These are phyloP conservation scores for Anguilla marmorata DNA, from an alignment of 2,797 vertebrate genomes.

Conservation along the genomic window DNA sequence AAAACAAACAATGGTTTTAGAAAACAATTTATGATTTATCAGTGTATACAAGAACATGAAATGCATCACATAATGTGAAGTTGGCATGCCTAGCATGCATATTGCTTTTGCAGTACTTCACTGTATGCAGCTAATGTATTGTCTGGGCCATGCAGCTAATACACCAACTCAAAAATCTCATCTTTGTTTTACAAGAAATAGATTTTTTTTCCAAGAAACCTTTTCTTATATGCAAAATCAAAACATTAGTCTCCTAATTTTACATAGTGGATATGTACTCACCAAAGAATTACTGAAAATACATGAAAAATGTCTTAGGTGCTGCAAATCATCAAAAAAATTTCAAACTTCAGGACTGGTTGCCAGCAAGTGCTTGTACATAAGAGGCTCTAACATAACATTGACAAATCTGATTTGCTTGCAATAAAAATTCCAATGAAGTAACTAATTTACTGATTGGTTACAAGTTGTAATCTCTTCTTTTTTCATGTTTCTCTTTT, in stretches of 20 bases:
- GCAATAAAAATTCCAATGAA: not conserved
- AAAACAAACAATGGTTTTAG: not conserved
- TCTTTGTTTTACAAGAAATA: slow-evolving; percentile 26
- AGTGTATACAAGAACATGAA: no score
- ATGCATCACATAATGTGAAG: no score
- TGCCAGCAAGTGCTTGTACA: not conserved
- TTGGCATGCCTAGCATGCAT: no score
- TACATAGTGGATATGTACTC: no score
- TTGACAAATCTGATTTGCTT: not conserved
- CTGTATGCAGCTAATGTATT: no score
- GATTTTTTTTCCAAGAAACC: not conserved
- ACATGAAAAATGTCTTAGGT: not conserved
- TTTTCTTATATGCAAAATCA: not conserved
- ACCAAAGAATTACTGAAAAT: no score
- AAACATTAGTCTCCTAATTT: no score
- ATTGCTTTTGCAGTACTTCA: no score
- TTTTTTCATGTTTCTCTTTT: slow-evolving; percentile 22
- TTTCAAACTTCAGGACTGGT: not conserved
- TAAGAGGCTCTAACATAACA: not conserved
- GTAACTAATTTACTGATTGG: not conserved
- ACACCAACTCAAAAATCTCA: not conserved
- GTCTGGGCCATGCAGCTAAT: no score
- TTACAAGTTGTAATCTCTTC: slow-evolving; percentile 7
- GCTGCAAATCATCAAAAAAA: not conserved
- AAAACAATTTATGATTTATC: not conserved